A percentile compares a stretch with the other conserved stretches of the same genome.
Conservation (phyloP, 2,797 vertebrate genomes). For the Cottoperca gobio region DNA sequence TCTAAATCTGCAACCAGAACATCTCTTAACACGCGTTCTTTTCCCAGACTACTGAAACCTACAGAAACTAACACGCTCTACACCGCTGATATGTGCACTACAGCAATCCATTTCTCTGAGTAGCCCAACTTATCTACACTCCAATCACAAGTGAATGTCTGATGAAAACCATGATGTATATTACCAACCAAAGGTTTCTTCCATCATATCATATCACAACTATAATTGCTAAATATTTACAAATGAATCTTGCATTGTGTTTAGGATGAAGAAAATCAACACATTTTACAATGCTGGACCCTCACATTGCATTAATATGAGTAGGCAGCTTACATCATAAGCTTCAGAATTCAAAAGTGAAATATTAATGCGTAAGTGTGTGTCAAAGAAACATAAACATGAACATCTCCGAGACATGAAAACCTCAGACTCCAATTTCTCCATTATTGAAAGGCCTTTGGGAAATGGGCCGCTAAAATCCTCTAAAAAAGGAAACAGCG, state of each 20-base stretch:
- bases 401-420: background rate
- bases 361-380: background rate
- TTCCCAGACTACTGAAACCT: background rate
- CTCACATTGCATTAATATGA: background rate
- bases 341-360: conserved; percentile 5
- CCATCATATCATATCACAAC: background rate
- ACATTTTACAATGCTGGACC: background rate
- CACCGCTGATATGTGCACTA: background rate
- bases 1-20: conserved; percentile 2
- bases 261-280: background rate
- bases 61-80: background rate
- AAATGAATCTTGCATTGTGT: background rate
- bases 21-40: background rate
- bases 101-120: background rate
- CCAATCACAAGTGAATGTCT: background rate
- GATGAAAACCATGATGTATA: background rate
- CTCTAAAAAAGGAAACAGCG: too few species aligned
- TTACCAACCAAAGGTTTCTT: background rate
- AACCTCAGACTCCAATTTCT: background rate
- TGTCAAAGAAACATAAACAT: background rate
- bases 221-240: background rate
- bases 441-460: background rate
- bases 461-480: background rate
- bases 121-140: background rate
- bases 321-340: background rate